Evolutionary conservation across 2,797 vertebrate genomes (phyloP).

Genomic region (Malurus splendens): DNA sequence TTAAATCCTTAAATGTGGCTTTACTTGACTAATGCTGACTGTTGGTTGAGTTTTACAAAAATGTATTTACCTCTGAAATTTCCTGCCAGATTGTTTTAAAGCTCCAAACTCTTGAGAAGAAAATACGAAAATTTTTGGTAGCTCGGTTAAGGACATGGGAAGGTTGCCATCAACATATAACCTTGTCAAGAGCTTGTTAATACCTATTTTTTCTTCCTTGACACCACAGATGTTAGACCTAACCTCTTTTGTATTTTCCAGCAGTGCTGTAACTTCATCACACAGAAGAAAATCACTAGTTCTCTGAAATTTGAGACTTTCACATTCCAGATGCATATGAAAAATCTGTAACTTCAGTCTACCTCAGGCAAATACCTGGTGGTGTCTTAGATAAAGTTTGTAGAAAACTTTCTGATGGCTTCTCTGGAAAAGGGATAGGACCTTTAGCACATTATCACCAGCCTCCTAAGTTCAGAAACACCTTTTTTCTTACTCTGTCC

Average conservation of each 20-base stretch:
- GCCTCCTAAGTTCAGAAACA: background rate
- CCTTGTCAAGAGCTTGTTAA: background rate
- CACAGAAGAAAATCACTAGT: background rate
- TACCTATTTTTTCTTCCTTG: background rate
- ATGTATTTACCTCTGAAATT: background rate
- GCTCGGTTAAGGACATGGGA: background rate
- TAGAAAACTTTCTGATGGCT: background rate
- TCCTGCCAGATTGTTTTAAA: background rate
- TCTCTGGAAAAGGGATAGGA: background rate
- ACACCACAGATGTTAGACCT: background rate
- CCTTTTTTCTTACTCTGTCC: background rate
- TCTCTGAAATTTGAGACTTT: background rate
- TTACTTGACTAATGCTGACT: background rate
- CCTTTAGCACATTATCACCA: background rate
- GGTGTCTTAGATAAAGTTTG: background rate
- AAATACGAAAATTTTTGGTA: background rate
- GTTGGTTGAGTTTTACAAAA: background rate
- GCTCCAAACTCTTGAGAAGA: background rate
- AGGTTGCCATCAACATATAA: background rate
- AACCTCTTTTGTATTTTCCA: background rate
- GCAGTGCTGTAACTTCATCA: background rate
- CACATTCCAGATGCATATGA: background rate
- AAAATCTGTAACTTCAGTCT: background rate
- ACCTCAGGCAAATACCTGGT: background rate
- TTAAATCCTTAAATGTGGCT: background rate